phyloP scores from a whole-genome alignment of 2,888 invertebrate genomes.

The Odontocerum albicorne region DNA sequence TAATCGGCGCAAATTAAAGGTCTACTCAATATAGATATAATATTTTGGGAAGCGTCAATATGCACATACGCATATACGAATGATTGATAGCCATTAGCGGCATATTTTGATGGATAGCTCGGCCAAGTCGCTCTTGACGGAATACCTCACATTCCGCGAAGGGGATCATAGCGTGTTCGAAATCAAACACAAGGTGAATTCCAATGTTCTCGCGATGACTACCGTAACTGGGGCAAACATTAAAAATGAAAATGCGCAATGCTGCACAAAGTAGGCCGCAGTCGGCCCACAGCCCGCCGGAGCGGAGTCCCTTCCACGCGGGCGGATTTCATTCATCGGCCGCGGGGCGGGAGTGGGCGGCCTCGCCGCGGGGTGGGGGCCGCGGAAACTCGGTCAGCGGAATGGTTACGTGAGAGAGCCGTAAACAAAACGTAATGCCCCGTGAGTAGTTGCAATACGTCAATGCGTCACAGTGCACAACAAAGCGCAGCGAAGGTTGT shows the following conservation, averaged over 20 bases:
- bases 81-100: too few species aligned
- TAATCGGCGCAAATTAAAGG: too few species aligned
- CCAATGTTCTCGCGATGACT: constrained; percentile 7
- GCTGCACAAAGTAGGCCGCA: constrained; percentile 18
- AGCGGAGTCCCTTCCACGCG: constrained; percentile 3
- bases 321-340: constrained; percentile 24
- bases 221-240: constrained; percentile 20
- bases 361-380: constrained; percentile 10
- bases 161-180: too few species aligned
- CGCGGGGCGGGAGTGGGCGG: constrained; percentile 14
- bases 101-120: too few species aligned
- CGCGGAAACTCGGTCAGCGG: constrained; percentile 35
- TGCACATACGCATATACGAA: too few species aligned
- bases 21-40: too few species aligned
- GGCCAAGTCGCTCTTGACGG: too few species aligned
- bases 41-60: too few species aligned
- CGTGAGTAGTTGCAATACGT: constrained; percentile 39
- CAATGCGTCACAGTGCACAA: constrained; percentile 26
- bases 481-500: constrained; percentile 10
- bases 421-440: constrained; percentile 22
- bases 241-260: constrained; percentile 19
- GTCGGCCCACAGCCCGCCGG: background rate
- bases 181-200: constrained; percentile 13
- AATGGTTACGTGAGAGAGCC: constrained; percentile 36
- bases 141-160: background rate